phyloP scores from a whole-genome alignment of 1,140 invertebrate genomes.

The Ostrea denselamellosa region DNA sequence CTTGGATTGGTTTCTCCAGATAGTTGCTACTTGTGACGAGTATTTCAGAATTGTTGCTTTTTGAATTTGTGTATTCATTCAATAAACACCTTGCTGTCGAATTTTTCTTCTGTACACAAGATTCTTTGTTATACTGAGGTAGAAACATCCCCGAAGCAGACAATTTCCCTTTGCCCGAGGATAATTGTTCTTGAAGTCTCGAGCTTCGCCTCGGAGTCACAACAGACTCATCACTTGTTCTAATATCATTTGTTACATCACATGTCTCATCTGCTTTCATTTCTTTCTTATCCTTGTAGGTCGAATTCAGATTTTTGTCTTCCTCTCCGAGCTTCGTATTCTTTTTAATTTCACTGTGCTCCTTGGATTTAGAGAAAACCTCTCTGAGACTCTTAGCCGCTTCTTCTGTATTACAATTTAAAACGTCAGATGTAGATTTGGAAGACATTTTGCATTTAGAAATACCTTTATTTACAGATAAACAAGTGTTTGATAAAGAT shows the following conservation, averaged over 20 bases:
- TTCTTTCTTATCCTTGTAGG: background rate
- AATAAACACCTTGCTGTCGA: background rate
- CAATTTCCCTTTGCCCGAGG: background rate
- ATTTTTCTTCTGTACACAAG: background rate
- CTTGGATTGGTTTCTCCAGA: background rate
- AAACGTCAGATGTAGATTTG: background rate
- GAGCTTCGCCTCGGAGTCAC: background rate
- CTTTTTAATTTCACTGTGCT: background rate
- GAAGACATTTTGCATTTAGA: background rate
- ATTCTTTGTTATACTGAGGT: background rate
- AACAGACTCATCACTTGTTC: background rate
- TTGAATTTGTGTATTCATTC: background rate
- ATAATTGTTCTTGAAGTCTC: background rate
- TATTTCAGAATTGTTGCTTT: background rate
- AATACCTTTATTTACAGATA: background rate
- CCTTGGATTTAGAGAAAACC: background rate
- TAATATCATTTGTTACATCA: background rate
- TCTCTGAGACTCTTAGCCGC: background rate
- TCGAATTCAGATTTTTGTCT: background rate
- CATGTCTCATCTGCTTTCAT: background rate
- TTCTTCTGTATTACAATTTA: background rate
- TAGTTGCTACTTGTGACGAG: background rate
- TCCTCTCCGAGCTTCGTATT: background rate
- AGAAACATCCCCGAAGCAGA: background rate
- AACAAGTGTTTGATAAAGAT: background rate